Evolutionary conservation across 2,888 invertebrate species (phyloP).

Genomic region (Papilio protenor): DNA sequence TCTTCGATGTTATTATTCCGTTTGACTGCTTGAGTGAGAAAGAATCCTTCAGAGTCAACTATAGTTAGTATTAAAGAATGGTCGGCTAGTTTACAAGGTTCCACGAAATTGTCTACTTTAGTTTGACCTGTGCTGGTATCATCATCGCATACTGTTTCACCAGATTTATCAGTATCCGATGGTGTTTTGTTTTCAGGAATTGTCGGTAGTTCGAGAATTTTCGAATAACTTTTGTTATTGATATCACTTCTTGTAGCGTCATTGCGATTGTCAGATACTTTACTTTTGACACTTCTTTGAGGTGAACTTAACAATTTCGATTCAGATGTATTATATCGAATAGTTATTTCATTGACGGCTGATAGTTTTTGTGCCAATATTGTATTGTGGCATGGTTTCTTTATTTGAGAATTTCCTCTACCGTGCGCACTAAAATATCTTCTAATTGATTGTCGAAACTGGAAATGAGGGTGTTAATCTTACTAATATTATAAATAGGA

Average conservation of each 20-base stretch:
- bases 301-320: slow-evolving; percentile 57
- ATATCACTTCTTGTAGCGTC: slow-evolving; percentile 61
- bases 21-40: slow-evolving; percentile 57
- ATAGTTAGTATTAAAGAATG: slow-evolving; percentile 65
- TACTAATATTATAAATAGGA: no score
- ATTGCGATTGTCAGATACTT: slow-evolving; percentile 57
- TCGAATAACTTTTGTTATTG: slow-evolving; percentile 55
- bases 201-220: slow-evolving; percentile 64
- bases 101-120: slow-evolving; percentile 62
- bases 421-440: slow-evolving; percentile 74
- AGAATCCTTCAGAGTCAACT: slow-evolving; percentile 63
- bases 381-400: slow-evolving; percentile 69
- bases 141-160: slow-evolving; percentile 67
- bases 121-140: slow-evolving; percentile 62
- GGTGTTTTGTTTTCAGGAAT: slow-evolving; percentile 68
- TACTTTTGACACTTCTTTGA: slow-evolving; percentile 59
- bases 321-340: slow-evolving; percentile 63
- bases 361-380: slow-evolving; percentile 70
- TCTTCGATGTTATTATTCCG: slow-evolving; percentile 39
- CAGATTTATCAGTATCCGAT: slow-evolving; percentile 70
- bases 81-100: slow-evolving; percentile 62
- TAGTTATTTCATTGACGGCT: slow-evolving; percentile 64
- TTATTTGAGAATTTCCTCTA: slow-evolving; percentile 65
- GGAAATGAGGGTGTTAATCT: slow-evolving; percentile 54
- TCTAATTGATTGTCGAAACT: slow-evolving; percentile 81